Percentiles rank a stretch among this genome's conserved stretches.
Conservation (phyloP, 2,113 vertebrate genomes). For the Spermophilus dauricus region DNA sequence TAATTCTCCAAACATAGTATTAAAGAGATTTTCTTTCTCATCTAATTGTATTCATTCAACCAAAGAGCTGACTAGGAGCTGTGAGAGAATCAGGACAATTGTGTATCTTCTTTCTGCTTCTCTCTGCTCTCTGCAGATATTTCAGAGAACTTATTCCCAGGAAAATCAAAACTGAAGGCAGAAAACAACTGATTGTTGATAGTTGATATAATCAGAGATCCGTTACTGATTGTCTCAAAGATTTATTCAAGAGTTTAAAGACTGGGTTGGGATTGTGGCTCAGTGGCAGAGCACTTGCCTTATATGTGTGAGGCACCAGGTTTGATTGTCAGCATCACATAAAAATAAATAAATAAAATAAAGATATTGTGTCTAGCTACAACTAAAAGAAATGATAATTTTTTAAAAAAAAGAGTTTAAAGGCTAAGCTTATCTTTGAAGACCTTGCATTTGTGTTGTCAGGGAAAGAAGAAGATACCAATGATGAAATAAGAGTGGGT, state of each 20-base stretch:
- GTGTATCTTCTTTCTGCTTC: not conserved
- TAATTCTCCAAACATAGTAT: conserved; percentile 12
- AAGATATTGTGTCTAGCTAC: no score
- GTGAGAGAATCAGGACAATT: not conserved
- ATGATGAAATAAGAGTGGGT: not conserved
- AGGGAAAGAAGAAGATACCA: not conserved
- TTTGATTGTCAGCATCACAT: no score
- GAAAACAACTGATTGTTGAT: not conserved
- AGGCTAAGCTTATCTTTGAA: not conserved
- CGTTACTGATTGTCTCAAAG: not conserved
- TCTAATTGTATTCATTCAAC: not conserved
- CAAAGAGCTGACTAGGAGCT: not conserved
- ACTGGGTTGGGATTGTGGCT: no score
- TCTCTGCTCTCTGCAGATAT: not conserved
- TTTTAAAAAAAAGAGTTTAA: no score
- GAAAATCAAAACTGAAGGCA: not conserved
- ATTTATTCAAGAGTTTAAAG: not conserved
- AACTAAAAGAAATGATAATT: no score
- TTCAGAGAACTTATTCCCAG: not conserved
- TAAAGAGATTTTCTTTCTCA: conserved; percentile 1
- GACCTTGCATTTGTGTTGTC: not conserved
- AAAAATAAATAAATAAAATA: no score
- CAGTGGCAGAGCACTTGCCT: no score
- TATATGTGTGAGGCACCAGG: no score
- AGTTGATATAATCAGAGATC: not conserved